Conservation (phyloP, 2,888 invertebrate species). For the Noctua fimbriata region DNA sequence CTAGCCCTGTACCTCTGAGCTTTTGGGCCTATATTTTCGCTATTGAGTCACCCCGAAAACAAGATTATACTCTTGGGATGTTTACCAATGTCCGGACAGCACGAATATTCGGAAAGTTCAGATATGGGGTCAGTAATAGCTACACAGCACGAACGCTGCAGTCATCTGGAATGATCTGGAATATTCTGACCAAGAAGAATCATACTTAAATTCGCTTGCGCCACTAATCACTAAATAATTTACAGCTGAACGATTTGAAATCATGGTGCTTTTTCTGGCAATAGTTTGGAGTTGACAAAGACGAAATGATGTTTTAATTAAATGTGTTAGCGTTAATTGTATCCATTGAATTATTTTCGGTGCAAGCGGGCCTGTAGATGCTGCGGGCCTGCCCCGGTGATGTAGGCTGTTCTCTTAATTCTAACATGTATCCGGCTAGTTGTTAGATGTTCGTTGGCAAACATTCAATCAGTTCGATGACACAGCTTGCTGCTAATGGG, state of each 20-base stretch:
- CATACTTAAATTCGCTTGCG: background rate
- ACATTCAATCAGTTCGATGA: constrained; percentile 19
- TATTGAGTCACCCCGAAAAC: background rate
- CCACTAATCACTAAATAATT: background rate
- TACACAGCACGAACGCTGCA: background rate
- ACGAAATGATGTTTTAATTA: background rate
- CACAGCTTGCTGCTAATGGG: constrained; percentile 21
- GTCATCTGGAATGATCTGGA: background rate
- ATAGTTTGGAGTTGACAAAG: background rate
- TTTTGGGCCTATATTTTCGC: background rate
- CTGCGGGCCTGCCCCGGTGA: too few species aligned
- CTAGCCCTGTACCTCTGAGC: background rate
- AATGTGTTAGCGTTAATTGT: background rate
- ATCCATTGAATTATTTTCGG: background rate
- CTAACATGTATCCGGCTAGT: background rate
- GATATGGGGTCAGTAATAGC: background rate
- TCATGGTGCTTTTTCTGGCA: background rate
- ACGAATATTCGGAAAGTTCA: background rate
- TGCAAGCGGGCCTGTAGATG: too few species aligned
- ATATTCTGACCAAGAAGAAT: background rate
- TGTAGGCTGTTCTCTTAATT: background rate
- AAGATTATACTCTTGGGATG: background rate
- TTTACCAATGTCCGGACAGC: background rate
- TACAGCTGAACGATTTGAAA: background rate
- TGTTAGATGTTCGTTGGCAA: background rate